Base-by-base conservation (phyloP, 2,113 vertebrate species). In the Ceratotherium simum region DNA sequence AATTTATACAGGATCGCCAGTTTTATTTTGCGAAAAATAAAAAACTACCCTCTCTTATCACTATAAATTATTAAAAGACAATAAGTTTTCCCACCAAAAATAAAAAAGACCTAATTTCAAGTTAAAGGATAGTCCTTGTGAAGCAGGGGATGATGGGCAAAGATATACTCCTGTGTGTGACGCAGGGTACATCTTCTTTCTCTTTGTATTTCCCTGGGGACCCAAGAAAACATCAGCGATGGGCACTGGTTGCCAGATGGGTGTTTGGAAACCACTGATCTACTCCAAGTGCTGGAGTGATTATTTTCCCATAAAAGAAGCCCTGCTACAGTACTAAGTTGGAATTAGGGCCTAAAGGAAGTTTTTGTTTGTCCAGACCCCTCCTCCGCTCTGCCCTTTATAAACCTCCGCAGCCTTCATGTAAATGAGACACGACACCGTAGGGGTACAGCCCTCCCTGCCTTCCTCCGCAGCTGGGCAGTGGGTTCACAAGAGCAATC, bases 291-390 rank as follows among this genome's bases (percentile, higher is more conserved):
- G 78, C 82, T 33, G 62, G 1, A 85, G 78, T 82, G 78, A 93
- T 62, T 75, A 69, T 79, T 96, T 72, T 51, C 90, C 60, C 91
- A 54, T 78, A 48, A 91, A 96, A 96, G 82, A 90, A 80, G 75
- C 3, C 79, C 65, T 64, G 96, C 82, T 90, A 95, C 78, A 87
- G 54, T 88, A 96, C 60, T 89, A 95, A 83, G 46, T 91, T 60
- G 72, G 78, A 89, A 96, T 89, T 33, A 54, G 20, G 16, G 75
- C 75, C 83, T 80, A 58, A 93, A 91, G 12, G 23, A 82, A 62
- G 29, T 85, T 95, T 93, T 93, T 86, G 95, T 97, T 89, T 70
- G 93, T 46, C 20, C 48, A 91, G 95, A 94, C 56, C 88, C 76
- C 48, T n/a, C 75, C 64, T 48, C 27, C 16, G 12, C 84, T 46